Evolutionary conservation across 2,888 invertebrate genomes (phyloP).

Genomic region (Trachelus troglodyta): DNA sequence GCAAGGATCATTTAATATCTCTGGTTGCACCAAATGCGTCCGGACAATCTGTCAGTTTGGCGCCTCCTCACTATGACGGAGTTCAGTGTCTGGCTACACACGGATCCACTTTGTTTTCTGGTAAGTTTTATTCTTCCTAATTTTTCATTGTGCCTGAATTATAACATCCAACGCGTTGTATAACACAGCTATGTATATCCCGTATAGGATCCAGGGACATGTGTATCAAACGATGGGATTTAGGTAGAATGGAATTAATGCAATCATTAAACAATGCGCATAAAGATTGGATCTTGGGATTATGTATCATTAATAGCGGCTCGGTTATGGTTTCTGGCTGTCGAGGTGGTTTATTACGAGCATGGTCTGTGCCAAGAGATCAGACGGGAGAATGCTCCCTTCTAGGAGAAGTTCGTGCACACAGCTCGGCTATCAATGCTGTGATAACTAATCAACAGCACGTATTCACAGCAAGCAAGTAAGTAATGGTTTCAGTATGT

Average conservation of each 20-base stretch:
- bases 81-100: constrained; percentile 81
- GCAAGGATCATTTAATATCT: constrained; percentile 80
- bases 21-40: constrained; percentile 65
- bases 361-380: constrained; percentile 73
- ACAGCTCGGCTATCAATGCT: constrained; percentile 76
- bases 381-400: constrained; percentile 74
- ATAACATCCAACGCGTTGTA: neutral
- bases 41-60: constrained; percentile 68
- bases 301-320: constrained; percentile 70
- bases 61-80: constrained; percentile 92
- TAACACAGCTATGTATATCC: neutral
- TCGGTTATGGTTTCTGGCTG: constrained; percentile 79
- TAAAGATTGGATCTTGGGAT: constrained; percentile 87
- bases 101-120: constrained; percentile 80
- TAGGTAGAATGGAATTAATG: constrained; percentile 71
- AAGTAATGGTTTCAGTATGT: constrained; percentile 60
- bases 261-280: constrained; percentile 84
- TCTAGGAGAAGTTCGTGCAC: constrained; percentile 77
- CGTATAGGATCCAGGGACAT: constrained; percentile 78
- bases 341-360: constrained; percentile 79
- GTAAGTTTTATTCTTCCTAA: constrained; percentile 30
- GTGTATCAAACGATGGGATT: constrained; percentile 87
- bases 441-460: constrained; percentile 74
- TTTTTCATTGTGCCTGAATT: neutral
- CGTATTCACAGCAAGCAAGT: constrained; percentile 88